Conservation (phyloP, 2,113 vertebrate genomes). For the Pteruthius melanotis region DNA sequence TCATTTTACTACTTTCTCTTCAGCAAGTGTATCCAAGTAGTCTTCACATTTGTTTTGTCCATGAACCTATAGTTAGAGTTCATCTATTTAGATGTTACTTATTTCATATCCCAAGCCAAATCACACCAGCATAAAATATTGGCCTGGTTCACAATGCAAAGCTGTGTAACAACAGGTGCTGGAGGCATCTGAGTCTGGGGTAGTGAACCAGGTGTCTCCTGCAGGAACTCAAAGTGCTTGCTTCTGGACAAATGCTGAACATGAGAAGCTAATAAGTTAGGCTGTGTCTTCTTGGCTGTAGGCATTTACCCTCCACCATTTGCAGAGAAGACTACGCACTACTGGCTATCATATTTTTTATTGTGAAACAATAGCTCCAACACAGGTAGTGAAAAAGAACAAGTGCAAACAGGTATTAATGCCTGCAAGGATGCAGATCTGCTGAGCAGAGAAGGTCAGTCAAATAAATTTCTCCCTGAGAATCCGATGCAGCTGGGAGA, state of each 20-base stretch:
- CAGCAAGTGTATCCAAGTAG: background rate
- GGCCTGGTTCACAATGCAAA: background rate
- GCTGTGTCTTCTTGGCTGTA: background rate
- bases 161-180: background rate
- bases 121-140: background rate
- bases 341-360: background rate
- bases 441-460: background rate
- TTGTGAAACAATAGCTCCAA: background rate
- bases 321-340: background rate
- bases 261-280: background rate
- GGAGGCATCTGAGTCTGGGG: background rate
- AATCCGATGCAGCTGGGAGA: background rate
- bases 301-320: background rate
- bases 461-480: background rate
- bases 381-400: background rate
- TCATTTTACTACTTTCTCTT: background rate
- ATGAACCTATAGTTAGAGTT: background rate
- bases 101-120: slow-evolving; percentile 9
- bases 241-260: background rate
- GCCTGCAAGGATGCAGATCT: background rate
- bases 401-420: background rate
- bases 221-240: background rate
- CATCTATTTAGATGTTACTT: background rate
- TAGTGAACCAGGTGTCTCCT: background rate
- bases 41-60: background rate